Base-by-base conservation (phyloP, 2,797 vertebrate species). In the Cryptoprocta ferox region DNA sequence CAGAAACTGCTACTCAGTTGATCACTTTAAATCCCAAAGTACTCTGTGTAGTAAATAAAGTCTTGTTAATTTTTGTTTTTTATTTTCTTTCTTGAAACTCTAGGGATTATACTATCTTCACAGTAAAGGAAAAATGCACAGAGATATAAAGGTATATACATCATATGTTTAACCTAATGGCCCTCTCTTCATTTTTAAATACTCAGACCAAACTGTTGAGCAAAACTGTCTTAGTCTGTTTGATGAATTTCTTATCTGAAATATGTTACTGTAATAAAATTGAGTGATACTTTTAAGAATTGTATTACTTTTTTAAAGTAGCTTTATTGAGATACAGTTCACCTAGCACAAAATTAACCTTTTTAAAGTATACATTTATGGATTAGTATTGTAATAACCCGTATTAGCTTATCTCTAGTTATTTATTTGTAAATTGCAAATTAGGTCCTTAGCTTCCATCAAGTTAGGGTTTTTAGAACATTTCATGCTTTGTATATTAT, bases 71-170 rank as follows among this genome's bases (percentile, higher is more conserved):
- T 87, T 96, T 95, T 95, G 19, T 56, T 50, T 61, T 45, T 37
- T 32, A 61, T 45, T 66, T 81, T 83, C 6, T 70, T 81, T 91
- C 87, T 95, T 98, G 18, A 84, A 92, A 95, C 93, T 98, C 0
- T 98, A 99, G 99, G 99, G 99, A 97, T 99, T 99, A 14, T 99
- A 99, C 98, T 99, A 99, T 98, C 99, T 99, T 98, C 99, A 99
- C 97, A 99, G 99, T 98, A 99, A 99, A 99, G 99, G 99, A 98
- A 99, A 99, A 99, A 99, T 99, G 99, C 99, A 99, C 99, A 99
- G 99, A 99, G 99, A 99, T 98, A 99, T 99, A 98, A 99, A 99
- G 99, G 99, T 99, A 71, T 98, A 98, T 98, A 98, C 81, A 94
- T 97, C 96, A 16, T 94, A 80, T 80, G 86, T 96, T 92, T 75